Percentiles rank a stretch among this genome's conserved stretches.
Conservation (phyloP, 2,113 vertebrate genomes). For the Planiliza haematocheilus region DNA sequence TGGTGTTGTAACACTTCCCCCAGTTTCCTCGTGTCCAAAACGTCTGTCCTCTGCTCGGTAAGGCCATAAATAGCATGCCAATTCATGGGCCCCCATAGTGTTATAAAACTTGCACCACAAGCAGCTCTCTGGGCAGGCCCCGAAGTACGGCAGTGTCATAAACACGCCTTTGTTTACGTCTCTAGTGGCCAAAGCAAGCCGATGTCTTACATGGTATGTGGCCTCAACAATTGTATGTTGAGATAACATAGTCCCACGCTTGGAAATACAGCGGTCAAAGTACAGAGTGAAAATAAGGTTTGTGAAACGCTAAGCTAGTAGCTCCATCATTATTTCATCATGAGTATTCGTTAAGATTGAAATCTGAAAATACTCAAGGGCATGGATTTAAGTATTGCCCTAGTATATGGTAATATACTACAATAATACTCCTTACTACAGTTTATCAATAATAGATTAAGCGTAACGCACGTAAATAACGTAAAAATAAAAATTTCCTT, state of each 20-base stretch:
- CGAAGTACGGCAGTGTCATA: slow-evolving; percentile 25
- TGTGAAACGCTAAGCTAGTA: not conserved
- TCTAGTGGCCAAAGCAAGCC: not conserved
- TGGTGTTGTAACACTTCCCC: slow-evolving; percentile 30
- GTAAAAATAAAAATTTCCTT: not conserved
- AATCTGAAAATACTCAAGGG: not conserved
- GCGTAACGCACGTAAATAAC: too few species aligned
- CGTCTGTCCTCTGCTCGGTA: slow-evolving; percentile 50
- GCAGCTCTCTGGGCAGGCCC: not conserved
- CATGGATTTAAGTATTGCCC: too few species aligned
- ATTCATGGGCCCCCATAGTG: slow-evolving; percentile 42
- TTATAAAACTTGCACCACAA: slow-evolving; percentile 44
- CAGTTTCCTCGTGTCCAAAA: slow-evolving; percentile 49
- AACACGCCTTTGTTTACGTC: slow-evolving; percentile 57
- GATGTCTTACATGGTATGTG: not conserved
- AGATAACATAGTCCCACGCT: slow-evolving; percentile 4
- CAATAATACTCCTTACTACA: too few species aligned
- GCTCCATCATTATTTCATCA: too few species aligned
- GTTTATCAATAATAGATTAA: too few species aligned
- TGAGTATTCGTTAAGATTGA: too few species aligned
- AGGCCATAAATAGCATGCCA: slow-evolving; percentile 67
- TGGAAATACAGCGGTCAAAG: not conserved
- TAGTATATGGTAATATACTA: too few species aligned
- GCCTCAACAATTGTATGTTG: not conserved
- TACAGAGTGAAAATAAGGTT: not conserved